Evolutionary conservation across 2,113 vertebrate species (phyloP).

Genomic region (Cavia aperea): DNA sequence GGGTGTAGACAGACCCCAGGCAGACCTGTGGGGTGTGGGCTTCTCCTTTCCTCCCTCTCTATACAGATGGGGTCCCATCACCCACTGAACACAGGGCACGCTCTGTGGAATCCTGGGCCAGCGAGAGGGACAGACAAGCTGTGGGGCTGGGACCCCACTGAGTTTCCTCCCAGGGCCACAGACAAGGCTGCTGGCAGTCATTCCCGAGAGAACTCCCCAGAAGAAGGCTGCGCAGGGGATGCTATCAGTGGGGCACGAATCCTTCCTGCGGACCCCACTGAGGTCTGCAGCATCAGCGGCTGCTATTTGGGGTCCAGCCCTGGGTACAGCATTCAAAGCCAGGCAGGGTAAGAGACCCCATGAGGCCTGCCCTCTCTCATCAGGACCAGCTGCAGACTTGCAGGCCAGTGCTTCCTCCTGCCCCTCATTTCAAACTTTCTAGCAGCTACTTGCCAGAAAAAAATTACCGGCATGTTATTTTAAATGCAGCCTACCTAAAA

Average conservation of each 20-base stretch:
- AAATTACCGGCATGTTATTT: not conserved
- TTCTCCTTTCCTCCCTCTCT: not conserved
- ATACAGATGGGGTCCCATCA: not conserved
- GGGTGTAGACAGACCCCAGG: not conserved
- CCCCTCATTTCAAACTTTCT: not conserved
- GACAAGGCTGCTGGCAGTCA: not conserved
- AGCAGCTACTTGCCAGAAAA: not conserved
- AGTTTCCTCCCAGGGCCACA: no score
- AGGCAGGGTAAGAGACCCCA: fast-evolving
- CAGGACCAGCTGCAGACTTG: not conserved
- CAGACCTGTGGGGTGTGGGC: not conserved
- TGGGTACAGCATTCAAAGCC: not conserved
- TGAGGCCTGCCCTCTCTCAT: fast-evolving
- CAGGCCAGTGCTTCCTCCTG: not conserved
- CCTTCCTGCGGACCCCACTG: not conserved
- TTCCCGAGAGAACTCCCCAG: not conserved
- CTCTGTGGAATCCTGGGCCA: not conserved
- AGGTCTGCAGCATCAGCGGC: not conserved
- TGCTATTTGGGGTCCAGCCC: not conserved
- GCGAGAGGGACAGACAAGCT: not conserved
- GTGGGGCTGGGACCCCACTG: no score
- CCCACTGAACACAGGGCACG: fast-evolving
- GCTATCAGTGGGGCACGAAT: not conserved
- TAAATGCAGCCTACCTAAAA: not conserved
- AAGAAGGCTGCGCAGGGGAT: not conserved